Evolutionary conservation across 2,113 vertebrate genomes (phyloP), one percentile per base, ranked within the genome.

Genomic region (Seriola dumerili): DNA sequence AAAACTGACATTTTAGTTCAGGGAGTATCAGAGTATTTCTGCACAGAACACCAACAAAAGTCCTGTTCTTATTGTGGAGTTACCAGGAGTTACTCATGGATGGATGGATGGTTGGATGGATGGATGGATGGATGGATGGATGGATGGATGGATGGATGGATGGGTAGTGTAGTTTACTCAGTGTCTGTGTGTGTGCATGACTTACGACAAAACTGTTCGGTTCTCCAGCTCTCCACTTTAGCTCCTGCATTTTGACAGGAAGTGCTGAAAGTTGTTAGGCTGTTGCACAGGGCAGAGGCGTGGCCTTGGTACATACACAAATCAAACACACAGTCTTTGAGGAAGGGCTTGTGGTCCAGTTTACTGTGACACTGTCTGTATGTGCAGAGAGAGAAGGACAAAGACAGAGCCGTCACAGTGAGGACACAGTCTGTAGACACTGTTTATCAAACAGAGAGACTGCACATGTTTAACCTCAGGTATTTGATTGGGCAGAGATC

Each of bases 301-400:
- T 82, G 84, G 40, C 84, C 84, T 78, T 64, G 13, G 50, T 78
- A 82, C 57, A 63, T 34, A 17, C 84, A 86, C 58, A 82, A 2
- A 64, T 86, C 84, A 38, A 78, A 86, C 2, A 78, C 64, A 50
- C 84, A 86, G 32, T 86, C 58, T 4, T 0, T 58, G 38, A 82
- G 62, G 62, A 44, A 82, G 32, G 46, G 7, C 2, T 6, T 12
- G 32, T 58, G 63, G 25, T 86, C 78, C 64, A 82, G 7, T 82
- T 74, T 64, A 8, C 21, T 16, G 68, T 86, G 84, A 58, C 84
- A 86, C 12, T 63, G 4, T 8, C 84, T 86, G 79, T 52, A 63
- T 4, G 14, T 23, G 19, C 44, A 62, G 46, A 62, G 57, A 42
- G 52, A 58, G 29, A 2, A 29, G 13, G 48, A 4, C 58, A 19